Evolutionary conservation across 2,113 vertebrate genomes (phyloP), one percentile per base, ranked within the genome.

Genomic region (Heliornis fulica): DNA sequence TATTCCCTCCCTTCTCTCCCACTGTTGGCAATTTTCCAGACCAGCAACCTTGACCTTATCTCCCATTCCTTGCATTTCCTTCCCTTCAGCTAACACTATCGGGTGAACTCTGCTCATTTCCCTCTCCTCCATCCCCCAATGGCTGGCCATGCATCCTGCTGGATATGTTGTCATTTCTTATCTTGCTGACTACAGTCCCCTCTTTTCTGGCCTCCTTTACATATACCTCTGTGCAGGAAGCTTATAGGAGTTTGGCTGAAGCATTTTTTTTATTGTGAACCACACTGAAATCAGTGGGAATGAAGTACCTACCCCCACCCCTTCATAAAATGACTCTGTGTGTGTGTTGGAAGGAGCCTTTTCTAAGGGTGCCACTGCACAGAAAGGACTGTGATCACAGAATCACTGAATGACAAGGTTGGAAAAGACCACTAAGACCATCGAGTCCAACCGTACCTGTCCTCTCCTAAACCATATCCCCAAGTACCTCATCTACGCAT

Each of bases 61-160:
- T 96, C 88, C 65, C 56, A 0, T 96, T 93, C 80, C 90, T 84
- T 93, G 69, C 86, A 69, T 93, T 96, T 96, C 96, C 90, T 94
- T 34, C 72, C 66, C 90, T 90, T 88, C 34, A 56, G 65, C 89
- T 87, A 40, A 68, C 36, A 38, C 60, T 82, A 12, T 81, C 0
- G 1, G 1, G 28, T 96, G 86, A 95, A 65, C 96, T 93, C 60
- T 96, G 72, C 43, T 53, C 41, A 0, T 92, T 93, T 97, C 89
- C 76, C 90, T 93, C 53, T 71, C 77, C 74, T 91, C 53, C 43
- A 45, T 96, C 90, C 90, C 90, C 76, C 61, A 64, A 90, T 83
- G 70, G 60, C 83, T 90, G 82, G 21, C 79, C 54, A 7, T 31
- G 68, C 93, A 89, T 94, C 95, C 96, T 96, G 83, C 91, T 89